Base-by-base conservation (phyloP, 2,113 vertebrate genomes). In the Engystomops pustulosus region DNA sequence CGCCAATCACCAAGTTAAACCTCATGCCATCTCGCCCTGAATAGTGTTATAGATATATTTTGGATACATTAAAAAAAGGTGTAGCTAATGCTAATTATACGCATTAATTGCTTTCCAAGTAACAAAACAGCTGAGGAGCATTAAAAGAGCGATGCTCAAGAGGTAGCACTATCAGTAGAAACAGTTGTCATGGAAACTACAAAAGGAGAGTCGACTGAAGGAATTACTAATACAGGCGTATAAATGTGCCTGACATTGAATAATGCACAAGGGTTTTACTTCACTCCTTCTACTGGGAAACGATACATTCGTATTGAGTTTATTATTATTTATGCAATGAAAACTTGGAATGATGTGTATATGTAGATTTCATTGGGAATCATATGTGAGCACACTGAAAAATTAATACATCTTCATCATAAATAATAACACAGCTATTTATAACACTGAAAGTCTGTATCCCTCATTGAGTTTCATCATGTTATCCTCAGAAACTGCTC, bases 131-230 rank as follows among this genome's bases (percentile, higher is more conserved):
- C 70, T 83, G 58, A 32, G 55, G 65, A 67, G 23, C 55, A 49
- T 47, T 44, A 47, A 60, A 75, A 83, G 47, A 65, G 41, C 36
- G 8, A 20, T 27, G 23, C 38, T 83, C 11, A 7, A 68, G 60
- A 84, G 72, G 81, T 84, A 77, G 81, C 81, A 6, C 41, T 68
- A 62, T 78, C 60, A 68, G 72, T 53, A 55, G 82, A 55, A 84
- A 68, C 27, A 53, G 82, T 84, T 84, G 82, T 69, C 82, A 84
- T 84, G 62, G 82, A 77, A 84, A 84, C 82, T 84, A 78, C 82
- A 77, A 84, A 76, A 68, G 71, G 20, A 51, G 36, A 62, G 47
- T 58, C 74, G 72, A 84, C 74, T 78, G 47, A 78, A 78, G 82
- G 62, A 84, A 84, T 84, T 70, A 78, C 82, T 51, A 78, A 84